Evolutionary conservation across 2,113 vertebrate species (phyloP), one percentile per base, ranked within the genome.

Genomic region (Salvator merianae): DNA sequence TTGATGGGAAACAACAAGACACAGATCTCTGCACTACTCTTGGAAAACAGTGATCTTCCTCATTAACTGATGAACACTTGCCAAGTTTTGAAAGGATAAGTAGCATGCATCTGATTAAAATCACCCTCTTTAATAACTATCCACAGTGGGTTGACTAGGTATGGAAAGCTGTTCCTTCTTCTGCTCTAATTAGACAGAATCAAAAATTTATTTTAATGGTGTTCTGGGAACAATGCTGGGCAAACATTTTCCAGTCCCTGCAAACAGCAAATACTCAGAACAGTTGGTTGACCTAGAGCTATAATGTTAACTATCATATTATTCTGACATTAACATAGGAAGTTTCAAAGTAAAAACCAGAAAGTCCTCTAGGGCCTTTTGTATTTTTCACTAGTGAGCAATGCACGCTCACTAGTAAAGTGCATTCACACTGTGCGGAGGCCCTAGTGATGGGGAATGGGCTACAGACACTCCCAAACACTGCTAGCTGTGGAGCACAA

Each of bases 11-110:
- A 84, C 50, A 59, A 84, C 20, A 76, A 78, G 14, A 59, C 0
- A 1, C 34, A 66, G 2, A 9, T 84, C 3, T 7, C 18, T 10
- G 53, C n/a, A 63, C 0, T 84, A 80, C 26, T 2, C 62, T 73
- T 73, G 16, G 87, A 91, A 70, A 92, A 81, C 50, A 79, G 76
- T 82, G 43, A 0, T 79, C 76, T 30, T 77, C 77, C 74, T 86
- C 65, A 89, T 88, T 92, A 92, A 87, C 83, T 78, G 86, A 55
- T 47, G 79, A 81, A 72, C 2, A 72, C 73, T 83, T 93, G 12
- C 47, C 77, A 89, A 38, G 63, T 85, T 88, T 90, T 70, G 85
- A 78, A 75, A 87, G 8, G 13, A 84, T 86, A 85, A 77, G 36
- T 59, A 91, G 85, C 16, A 18, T 68, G 24, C 83, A 28, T 65